Percentiles rank a stretch among this genome's conserved stretches.
Evolutionary conservation across 2,888 invertebrate species (phyloP).

Genomic region (Pristionchus arcanus): DNA sequence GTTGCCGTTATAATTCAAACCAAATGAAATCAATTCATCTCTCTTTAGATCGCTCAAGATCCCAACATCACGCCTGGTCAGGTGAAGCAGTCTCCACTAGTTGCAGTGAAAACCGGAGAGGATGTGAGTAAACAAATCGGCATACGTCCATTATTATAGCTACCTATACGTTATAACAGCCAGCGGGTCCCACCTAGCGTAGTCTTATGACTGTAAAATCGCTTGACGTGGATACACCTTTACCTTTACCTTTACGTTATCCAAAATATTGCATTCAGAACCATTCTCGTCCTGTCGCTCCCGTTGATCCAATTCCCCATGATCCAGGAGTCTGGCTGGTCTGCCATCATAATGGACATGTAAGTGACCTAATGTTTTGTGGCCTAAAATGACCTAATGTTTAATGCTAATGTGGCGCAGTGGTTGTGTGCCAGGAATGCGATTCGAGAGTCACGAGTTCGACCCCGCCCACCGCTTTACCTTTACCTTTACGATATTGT

Average conservation of each 20-base stretch:
- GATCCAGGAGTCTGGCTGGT: background rate
- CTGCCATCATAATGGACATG: conserved; percentile 29
- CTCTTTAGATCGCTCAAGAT: conserved; percentile 47
- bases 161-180: too few species aligned
- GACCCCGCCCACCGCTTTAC: too few species aligned
- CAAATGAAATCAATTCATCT: background rate
- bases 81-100: conserved; percentile 34
- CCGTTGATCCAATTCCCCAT: conserved; percentile 18
- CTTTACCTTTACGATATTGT: too few species aligned
- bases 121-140: background rate
- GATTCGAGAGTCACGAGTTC: too few species aligned
- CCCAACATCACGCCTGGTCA: conserved; percentile 54
- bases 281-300: conserved; percentile 21
- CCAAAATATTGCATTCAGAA: background rate
- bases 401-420: too few species aligned
- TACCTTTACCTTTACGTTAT: too few species aligned
- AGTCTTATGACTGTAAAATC: too few species aligned
- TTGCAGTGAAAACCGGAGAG: conserved; percentile 24
- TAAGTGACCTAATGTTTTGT: background rate
- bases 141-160: too few species aligned
- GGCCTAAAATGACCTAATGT: too few species aligned
- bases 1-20: background rate
- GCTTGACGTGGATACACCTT: too few species aligned
- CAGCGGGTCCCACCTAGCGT: too few species aligned
- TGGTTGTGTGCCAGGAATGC: too few species aligned